A percentile compares a stretch with the other conserved stretches of the same genome.
Evolutionary conservation across 2,113 vertebrate genomes (phyloP).

Genomic region (Acrocephalus kingi): DNA sequence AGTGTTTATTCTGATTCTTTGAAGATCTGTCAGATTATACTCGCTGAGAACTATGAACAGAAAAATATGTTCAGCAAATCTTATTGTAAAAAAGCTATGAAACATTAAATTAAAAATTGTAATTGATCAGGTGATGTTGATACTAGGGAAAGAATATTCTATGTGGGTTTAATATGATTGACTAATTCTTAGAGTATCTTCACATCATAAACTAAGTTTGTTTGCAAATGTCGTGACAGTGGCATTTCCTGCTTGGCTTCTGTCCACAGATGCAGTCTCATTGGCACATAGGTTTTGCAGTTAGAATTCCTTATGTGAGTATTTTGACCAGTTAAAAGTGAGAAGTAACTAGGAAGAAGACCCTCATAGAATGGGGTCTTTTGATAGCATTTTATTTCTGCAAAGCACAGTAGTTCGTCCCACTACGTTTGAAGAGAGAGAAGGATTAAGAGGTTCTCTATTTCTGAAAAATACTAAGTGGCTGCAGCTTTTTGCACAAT

Average conservation of each 20-base stretch:
- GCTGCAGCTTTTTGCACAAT: not conserved
- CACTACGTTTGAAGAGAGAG: not conserved
- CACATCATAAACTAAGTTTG: not conserved
- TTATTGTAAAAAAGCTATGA: not conserved
- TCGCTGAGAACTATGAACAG: not conserved
- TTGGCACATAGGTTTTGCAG: not conserved
- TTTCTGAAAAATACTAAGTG: not conserved
- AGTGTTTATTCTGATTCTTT: not conserved
- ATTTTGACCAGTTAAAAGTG: not conserved
- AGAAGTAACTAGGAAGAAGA: not conserved
- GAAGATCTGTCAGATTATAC: not conserved
- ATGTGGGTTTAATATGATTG: not conserved
- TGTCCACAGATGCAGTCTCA: not conserved
- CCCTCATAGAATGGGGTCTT: not conserved
- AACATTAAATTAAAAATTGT: not conserved
- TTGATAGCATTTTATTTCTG: not conserved
- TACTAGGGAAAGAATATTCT: not conserved
- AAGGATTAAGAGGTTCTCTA: not conserved
- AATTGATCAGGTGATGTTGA: not conserved
- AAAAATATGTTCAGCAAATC: not conserved
- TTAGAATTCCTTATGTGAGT: not conserved
- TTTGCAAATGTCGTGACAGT: not conserved
- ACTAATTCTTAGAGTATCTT: not conserved
- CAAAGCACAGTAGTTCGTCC: not conserved
- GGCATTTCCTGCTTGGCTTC: not conserved